Percentiles rank a stretch among this genome's conserved stretches.
Conservation (phyloP, 2,797 vertebrate species). For the Myotis findleyi region DNA sequence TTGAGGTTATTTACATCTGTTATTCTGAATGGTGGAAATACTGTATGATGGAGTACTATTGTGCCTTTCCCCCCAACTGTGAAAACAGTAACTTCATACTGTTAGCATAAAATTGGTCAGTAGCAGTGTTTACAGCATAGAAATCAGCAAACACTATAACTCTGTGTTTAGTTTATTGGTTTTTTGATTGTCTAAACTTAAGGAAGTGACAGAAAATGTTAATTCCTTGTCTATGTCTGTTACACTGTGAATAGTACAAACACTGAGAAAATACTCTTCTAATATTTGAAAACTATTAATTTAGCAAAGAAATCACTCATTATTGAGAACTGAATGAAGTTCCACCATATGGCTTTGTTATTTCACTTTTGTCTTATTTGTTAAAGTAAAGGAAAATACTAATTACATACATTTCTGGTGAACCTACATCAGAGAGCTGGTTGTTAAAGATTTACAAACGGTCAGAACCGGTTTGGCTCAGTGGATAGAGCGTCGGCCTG, state of each 20-base stretch:
- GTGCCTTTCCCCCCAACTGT: background rate
- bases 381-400: slow-evolving; percentile 11
- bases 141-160: slow-evolving; percentile 16
- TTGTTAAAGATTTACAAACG: background rate
- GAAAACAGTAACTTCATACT: slow-evolving; percentile 4
- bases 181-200: background rate
- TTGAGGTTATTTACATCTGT: background rate
- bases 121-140: background rate
- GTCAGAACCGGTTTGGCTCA: no score
- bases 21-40: background rate
- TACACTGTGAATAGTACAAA: background rate
- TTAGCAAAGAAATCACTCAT: slow-evolving; percentile 28
- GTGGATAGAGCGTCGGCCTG: no score
- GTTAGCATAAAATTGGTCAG: background rate
- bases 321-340: slow-evolving; percentile 25
- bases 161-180: background rate
- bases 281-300: slow-evolving; percentile 37
- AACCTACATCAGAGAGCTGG: background rate
- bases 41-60: background rate
- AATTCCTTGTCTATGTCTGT: background rate
- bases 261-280: background rate
- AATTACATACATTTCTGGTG: background rate
- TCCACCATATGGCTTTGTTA: background rate
- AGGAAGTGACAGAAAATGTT: slow-evolving; percentile 35
- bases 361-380: background rate